Percentiles rank a stretch among this genome's conserved stretches.
phyloP scores from a whole-genome alignment of 2,797 vertebrate genomes.

The Amazona ochrocephala region DNA sequence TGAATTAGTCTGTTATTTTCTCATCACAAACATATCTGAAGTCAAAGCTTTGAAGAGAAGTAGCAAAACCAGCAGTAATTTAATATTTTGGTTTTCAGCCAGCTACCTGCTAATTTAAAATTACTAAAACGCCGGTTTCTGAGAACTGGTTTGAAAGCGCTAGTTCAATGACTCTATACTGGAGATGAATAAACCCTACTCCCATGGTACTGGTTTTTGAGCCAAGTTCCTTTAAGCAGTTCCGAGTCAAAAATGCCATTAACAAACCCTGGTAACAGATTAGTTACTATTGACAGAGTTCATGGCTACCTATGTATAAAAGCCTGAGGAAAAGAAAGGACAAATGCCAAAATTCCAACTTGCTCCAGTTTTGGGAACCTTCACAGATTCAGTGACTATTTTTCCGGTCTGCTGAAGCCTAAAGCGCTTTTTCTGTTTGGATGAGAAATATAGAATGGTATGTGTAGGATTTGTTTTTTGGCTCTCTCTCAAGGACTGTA shows the following conservation, averaged over 20 bases:
- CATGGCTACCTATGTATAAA: neutral
- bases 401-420: neutral
- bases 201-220: neutral
- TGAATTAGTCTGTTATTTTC: conserved; percentile 1
- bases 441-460: neutral
- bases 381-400: neutral
- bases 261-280: neutral
- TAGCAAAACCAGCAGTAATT: neutral
- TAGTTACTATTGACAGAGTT: neutral
- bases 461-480: neutral
- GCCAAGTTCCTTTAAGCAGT: neutral
- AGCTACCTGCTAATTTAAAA: neutral
- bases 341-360: neutral
- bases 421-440: neutral
- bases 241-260: neutral
- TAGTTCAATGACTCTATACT: neutral
- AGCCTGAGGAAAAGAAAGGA: neutral
- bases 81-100: neutral
- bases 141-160: neutral
- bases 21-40: conserved; percentile 1
- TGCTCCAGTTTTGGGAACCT: neutral
- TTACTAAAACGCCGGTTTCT: neutral
- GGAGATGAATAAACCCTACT: neutral
- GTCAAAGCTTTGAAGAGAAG: neutral
- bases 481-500: neutral